A percentile compares a stretch with the other conserved stretches of the same genome.
Evolutionary conservation across 2,113 vertebrate genomes (phyloP).

Genomic region (Trichechus manatus): DNA sequence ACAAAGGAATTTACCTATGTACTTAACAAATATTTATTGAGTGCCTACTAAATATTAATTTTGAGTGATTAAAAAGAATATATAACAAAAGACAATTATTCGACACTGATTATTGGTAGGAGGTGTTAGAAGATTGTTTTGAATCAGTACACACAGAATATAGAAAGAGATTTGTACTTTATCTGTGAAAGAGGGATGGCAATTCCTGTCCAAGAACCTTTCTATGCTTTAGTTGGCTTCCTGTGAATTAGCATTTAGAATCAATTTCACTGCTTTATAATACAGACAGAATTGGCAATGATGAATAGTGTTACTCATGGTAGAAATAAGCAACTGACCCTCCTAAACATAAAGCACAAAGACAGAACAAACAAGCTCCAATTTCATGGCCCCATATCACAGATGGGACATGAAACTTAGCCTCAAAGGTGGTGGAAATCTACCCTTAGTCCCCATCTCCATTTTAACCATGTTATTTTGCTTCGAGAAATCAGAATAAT

Average conservation of each 20-base stretch:
- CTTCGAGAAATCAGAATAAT: neutral
- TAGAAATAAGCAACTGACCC: slow-evolving; percentile 12
- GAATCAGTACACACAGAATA: neutral
- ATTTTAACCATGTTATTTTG: slow-evolving; percentile 2
- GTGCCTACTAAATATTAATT: neutral
- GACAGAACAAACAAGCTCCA: neutral
- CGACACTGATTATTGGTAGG: neutral
- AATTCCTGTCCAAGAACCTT: neutral
- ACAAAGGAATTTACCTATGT: neutral
- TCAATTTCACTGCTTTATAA: neutral
- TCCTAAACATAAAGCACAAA: slow-evolving; percentile 40
- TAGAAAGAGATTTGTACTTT: slow-evolving; percentile 26
- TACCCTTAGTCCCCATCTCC: neutral
- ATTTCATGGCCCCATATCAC: neutral
- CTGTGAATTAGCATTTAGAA: slow-evolving; percentile 23
- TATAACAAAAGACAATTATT: neutral
- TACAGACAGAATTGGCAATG: neutral
- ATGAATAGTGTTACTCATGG: neutral
- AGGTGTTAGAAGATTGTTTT: neutral
- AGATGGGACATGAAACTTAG: neutral
- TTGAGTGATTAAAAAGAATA: neutral
- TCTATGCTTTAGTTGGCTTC: neutral
- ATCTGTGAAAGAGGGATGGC: neutral
- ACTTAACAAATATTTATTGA: neutral
- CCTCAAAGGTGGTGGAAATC: neutral